Base-by-base conservation (phyloP, 2,888 invertebrate species). In the Drosophila pseudotalamancana region DNA sequence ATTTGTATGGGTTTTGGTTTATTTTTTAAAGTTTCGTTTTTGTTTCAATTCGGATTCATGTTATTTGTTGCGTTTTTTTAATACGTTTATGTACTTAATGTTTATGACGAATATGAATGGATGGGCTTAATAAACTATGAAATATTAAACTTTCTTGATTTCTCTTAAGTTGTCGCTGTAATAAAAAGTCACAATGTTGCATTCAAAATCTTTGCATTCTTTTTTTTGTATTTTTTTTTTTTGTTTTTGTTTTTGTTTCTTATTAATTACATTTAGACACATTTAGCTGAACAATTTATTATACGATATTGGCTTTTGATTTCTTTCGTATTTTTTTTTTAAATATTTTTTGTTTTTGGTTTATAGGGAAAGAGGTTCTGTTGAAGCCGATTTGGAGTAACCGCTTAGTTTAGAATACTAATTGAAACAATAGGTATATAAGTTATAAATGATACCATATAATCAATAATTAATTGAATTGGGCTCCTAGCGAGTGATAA, bases 71-170 rank as follows among this genome's bases (percentile, higher is more conserved):
- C 48, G 59, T 54, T 49, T 35, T 66, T 75, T 53, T 42, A 62
- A 66, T 71, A 72, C 56, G 59, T 56, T 54, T 59, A 77, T 81
- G 68, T 69, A 87, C 87, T 82, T 82, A 82, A 82, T 87, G 77
- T 72, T 87, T 80, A 82, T 81, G 81, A 82, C 81, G 81, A 82
- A 85, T 81, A 84, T 75, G 62, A 77, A 81, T 81, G 81, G 87
- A 81, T 81, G 81, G 87, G 74, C 81, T 87, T 82, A 82, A 82
- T 69, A 87, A 87, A 84, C 85, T 82, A 82, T 87, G 87, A 82
- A 87, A 69, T 87, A 87, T 87, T 82, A 75, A 87, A 81, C 72
- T 75, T 62, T 57, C 55, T 76, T 70, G 67, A 46, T 67, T 74
- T 64, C 50, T 59, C 37, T 29, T 64, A 77, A 66, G 71, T 70